Evolutionary conservation across 1,140 invertebrate genomes (phyloP), one percentile per base, ranked within the genome.

Genomic region (Lysiphlebus fabarum): DNA sequence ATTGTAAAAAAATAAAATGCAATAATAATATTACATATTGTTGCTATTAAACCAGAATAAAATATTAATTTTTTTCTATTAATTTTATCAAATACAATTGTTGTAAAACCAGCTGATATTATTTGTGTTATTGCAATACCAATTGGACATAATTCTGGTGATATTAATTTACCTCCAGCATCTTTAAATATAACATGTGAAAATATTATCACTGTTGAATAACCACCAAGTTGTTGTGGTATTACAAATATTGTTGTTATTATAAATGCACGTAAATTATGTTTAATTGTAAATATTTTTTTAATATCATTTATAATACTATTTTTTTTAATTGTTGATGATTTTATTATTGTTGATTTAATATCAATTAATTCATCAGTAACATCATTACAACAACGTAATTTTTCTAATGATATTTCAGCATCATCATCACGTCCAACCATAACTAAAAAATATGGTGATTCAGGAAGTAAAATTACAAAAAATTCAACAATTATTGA

Each of bases 211-310:
- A 91, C 81, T 2, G 85, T 84, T 47, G 86, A 85, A 41, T 87
- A 88, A 1, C 89, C 87, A 49, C 84, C 87, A 48, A 90, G 82
- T 65, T 90, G 85, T 62, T 91, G 87, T 10, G 87, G 85, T 8
- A 86, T 74, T 65, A 87, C 82, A 59, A 90, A 77, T 7, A 84
- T 79, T 42, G 86, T 64, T n/a, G 84, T 77, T 38, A 90, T 85
- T 14, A 84, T 70, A 2, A 91, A 75, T 9, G 85, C 86, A 60
- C 82, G 85, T 53, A 83, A 79, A 70, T 87, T 85, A 11, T 78
- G 82, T 26, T 76, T 74, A 0, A 81, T 78, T 0, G 67, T 74
- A n/a, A 86, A 75, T 5, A 88, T 67, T 62, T 86, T 81, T 63
- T 70, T 79, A 67, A 85, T 75, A 0, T 33, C 43, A 33, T 55